phyloP scores from a whole-genome alignment of 23 tunicate genomes.

The Trididemnum nubilum region DNA sequence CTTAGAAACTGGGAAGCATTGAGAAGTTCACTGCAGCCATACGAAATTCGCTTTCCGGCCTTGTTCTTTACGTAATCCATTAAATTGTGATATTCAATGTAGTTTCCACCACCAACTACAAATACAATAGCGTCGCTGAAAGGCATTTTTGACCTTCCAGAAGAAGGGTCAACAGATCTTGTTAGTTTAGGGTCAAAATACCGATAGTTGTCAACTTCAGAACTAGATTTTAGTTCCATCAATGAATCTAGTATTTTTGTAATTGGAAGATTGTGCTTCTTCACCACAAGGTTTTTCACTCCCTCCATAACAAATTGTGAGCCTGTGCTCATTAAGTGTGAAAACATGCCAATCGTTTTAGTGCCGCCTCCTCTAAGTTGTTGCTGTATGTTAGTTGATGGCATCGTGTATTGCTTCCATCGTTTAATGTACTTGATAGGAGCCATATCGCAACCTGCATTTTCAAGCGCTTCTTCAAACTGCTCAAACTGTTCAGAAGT shows the following conservation, averaged over 20 bases:
- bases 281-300: slow-evolving; percentile 88
- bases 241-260: slow-evolving; percentile 76
- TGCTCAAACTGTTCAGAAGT: slow-evolving; percentile 54
- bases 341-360: slow-evolving; percentile 92
- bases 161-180: slow-evolving; percentile 49
- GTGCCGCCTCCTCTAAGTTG: slow-evolving; percentile 85
- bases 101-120: slow-evolving; percentile 97
- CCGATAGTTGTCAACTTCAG: slow-evolving; percentile 82
- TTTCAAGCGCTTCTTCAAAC: slow-evolving; percentile 63
- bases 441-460: slow-evolving; percentile 71
- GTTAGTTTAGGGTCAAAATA: slow-evolving; percentile 95
- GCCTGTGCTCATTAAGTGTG: slow-evolving; percentile 93
- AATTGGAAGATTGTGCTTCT: slow-evolving; percentile 91
- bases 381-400: slow-evolving; percentile 41
- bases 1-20: slow-evolving; percentile 78
- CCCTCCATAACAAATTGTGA: slow-evolving; percentile 99
- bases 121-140: slow-evolving; percentile 93
- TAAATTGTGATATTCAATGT: slow-evolving; percentile 96
- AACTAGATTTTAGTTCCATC: slow-evolving; percentile 74
- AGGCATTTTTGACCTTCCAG: slow-evolving; percentile 74
- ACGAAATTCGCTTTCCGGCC: slow-evolving; percentile 71
- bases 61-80: slow-evolving; percentile 85
- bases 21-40: slow-evolving; percentile 87
- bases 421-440: slow-evolving; percentile 78
- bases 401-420: slow-evolving; percentile 86